A percentile compares a stretch with the other conserved stretches of the same genome.
phyloP scores from a whole-genome alignment of 2,888 invertebrate genomes.

The Argyra leucocephala region DNA sequence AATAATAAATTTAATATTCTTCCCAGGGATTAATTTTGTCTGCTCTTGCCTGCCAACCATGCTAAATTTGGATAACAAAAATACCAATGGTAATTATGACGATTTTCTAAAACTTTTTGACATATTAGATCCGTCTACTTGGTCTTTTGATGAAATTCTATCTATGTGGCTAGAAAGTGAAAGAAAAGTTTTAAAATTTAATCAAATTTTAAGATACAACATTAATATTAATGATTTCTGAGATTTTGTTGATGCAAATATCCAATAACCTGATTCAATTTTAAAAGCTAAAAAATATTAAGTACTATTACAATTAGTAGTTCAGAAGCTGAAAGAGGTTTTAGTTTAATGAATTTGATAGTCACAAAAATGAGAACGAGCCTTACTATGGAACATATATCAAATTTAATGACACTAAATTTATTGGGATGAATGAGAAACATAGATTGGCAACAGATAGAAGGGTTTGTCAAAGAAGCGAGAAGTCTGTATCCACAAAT shows the following conservation, averaged over 20 bases:
- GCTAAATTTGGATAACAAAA: not conserved
- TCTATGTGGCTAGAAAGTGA: not conserved
- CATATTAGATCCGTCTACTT: constrained; percentile 5
- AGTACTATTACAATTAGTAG: constrained; percentile 1
- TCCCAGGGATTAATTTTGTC: not conserved
- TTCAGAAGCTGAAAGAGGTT: constrained; percentile 9
- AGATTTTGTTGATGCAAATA: constrained; percentile 7
- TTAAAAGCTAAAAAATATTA: constrained; percentile 7
- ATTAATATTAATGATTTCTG: constrained; percentile 1
- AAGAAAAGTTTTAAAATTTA: not conserved
- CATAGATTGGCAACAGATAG: no score
- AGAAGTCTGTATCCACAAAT: no score
- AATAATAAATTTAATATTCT: constrained; percentile 7
- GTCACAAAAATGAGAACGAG: no score
- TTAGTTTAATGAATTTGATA: not conserved
- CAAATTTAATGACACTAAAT: no score
- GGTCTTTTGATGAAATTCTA: constrained; percentile 7
- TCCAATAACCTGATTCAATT: constrained; percentile 8
- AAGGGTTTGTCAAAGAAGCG: no score
- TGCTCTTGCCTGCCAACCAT: not conserved
- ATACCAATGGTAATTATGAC: not conserved
- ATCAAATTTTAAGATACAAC: not conserved
- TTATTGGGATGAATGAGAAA: no score
- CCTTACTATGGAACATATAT: no score
- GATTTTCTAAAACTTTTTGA: not conserved